Evolutionary conservation across 1,140 invertebrate species (phyloP).

Genomic region (Zaprionus davidi): DNA sequence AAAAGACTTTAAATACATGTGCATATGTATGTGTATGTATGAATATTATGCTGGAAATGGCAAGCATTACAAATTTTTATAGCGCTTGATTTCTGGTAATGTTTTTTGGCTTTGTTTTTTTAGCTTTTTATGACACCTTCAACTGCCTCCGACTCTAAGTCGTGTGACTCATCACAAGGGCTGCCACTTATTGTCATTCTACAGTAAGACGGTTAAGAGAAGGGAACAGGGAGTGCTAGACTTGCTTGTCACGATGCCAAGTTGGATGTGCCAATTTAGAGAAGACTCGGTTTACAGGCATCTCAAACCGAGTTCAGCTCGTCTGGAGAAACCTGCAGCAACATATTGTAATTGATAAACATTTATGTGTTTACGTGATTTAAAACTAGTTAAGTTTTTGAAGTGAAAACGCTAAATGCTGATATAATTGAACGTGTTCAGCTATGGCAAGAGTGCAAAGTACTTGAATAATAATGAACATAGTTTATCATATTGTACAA

Average conservation of each 20-base stretch:
- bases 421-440: background rate
- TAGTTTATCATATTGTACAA: background rate
- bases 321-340: background rate
- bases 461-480: background rate
- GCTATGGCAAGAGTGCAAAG: background rate
- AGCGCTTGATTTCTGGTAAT: conserved; percentile 17
- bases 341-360: background rate
- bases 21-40: conserved; percentile 2
- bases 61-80: conserved; percentile 39
- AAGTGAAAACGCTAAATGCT: background rate
- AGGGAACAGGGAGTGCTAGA: background rate
- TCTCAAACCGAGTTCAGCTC: background rate
- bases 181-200: conserved; percentile 7
- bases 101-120: conserved; percentile 5
- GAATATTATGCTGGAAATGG: conserved; percentile 37
- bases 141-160: conserved; percentile 5
- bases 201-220: background rate
- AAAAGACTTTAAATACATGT: conserved; percentile 2
- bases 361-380: conserved; percentile 10
- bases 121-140: conserved; percentile 28
- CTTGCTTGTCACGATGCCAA: background rate
- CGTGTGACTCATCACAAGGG: conserved; percentile 38
- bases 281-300: background rate
- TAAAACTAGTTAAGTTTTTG: background rate
- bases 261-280: background rate